Evolutionary conservation across 2,888 invertebrate species (phyloP).

Genomic region (Drosophila melanosoma): DNA sequence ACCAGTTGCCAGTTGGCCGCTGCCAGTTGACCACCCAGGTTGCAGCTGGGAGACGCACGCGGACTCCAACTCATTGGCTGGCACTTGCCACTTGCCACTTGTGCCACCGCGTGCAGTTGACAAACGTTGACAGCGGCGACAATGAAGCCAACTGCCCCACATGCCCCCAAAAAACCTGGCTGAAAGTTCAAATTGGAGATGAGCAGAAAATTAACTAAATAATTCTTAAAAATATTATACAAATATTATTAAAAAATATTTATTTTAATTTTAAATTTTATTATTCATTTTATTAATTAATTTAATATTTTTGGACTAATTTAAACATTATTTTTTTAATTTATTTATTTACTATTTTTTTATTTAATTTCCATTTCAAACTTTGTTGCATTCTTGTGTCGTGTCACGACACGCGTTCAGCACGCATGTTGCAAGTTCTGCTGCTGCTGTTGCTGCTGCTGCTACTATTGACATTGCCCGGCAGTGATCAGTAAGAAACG

Average conservation of each 20-base stretch:
- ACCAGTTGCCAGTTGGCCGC: conserved; percentile 1
- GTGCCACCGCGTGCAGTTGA: conserved; percentile 62
- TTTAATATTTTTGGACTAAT: neutral
- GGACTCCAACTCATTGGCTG: conserved; percentile 34
- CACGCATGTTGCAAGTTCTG: conserved; percentile 3
- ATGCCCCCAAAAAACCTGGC: conserved; percentile 1
- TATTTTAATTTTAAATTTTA: neutral
- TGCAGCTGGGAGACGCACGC: conserved; percentile 10
- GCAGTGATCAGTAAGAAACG: conserved; percentile 7
- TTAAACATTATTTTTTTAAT: neutral
- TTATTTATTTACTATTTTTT: neutral
- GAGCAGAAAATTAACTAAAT: neutral
- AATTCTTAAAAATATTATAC: neutral
- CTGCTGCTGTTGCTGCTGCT: neutral
- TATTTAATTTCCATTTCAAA: neutral
- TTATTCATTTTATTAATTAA: neutral
- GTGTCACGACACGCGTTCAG: conserved; percentile 8
- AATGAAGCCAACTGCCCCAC: conserved; percentile 44
- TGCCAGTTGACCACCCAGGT: conserved; percentile 49
- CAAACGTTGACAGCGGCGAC: conserved; percentile 80
- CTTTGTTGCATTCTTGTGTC: neutral
- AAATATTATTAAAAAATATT: neutral
- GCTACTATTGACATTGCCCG: conserved; percentile 55
- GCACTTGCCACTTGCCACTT: conserved; percentile 32
- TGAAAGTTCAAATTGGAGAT: neutral